These are phyloP conservation scores for Carassius gibelio DNA, from an alignment of 2,113 vertebrate species.

Conservation along the genomic window DNA sequence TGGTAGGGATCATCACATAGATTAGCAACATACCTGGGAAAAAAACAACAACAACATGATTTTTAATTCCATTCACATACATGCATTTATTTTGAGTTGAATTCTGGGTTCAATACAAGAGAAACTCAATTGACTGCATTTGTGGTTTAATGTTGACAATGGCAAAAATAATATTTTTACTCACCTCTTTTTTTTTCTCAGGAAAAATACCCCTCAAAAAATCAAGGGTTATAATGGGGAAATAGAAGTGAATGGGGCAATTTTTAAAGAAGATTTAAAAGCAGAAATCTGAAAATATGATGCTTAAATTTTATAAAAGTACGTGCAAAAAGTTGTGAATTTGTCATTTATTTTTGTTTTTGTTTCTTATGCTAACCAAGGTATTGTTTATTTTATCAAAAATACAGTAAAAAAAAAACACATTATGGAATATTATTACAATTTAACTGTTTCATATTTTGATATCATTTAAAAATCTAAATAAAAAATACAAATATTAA, in stretches of 20 bases:
- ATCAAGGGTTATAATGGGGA: no score
- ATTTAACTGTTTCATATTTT: background rate
- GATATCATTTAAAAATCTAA: background rate
- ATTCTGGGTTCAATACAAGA: background rate
- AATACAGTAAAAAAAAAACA: no score
- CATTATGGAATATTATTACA: background rate
- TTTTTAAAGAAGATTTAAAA: background rate
- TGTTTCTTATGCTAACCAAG: no score
- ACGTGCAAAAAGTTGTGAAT: background rate
- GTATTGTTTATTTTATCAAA: no score
- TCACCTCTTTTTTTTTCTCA: no score
- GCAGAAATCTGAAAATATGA: background rate
- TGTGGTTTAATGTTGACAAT: background rate
- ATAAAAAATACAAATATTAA: no score
- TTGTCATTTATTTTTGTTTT: no score
- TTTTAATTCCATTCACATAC: background rate
- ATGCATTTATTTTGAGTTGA: background rate
- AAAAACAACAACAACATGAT: background rate
- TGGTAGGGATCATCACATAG: slow-evolving; percentile 93
- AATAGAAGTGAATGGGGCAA: no score
- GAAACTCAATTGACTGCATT: background rate
- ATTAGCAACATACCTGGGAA: slow-evolving; percentile 88
- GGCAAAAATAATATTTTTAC: no score
- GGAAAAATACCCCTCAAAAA: no score
- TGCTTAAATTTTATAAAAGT: background rate